Percentiles rank a stretch among this genome's conserved stretches.
These are phyloP conservation scores for Epinotia brunnichana DNA, from an alignment of 2,888 invertebrate genomes.

Conservation along the genomic window DNA sequence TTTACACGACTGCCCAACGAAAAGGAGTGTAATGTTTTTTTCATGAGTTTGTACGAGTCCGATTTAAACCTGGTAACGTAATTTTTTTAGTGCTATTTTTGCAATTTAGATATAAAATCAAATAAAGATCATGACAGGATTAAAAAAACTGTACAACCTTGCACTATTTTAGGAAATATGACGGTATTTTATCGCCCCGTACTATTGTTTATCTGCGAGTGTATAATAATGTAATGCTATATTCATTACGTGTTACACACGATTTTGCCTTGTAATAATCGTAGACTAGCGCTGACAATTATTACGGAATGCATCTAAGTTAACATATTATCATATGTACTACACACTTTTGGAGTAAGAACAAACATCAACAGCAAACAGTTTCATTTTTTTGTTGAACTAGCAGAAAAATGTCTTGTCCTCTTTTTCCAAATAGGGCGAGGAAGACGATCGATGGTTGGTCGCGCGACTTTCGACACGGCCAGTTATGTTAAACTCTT, in stretches of 20 bases:
- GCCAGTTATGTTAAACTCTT: background rate
- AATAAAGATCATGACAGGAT: too few relatives aligned
- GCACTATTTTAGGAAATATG: too few relatives aligned
- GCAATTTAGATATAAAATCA: too few relatives aligned
- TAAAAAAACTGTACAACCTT: too few relatives aligned
- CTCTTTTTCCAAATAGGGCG: background rate
- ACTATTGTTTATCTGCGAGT: too few relatives aligned
- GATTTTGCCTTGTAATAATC: background rate
- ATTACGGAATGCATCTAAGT: slow-evolving; percentile 14
- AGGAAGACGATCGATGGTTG: background rate
- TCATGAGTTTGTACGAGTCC: too few relatives aligned
- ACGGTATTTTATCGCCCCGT: too few relatives aligned
- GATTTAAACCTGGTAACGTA: too few relatives aligned
- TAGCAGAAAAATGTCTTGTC: background rate
- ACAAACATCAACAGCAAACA: background rate
- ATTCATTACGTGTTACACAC: slow-evolving; percentile 4
- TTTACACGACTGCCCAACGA: too few relatives aligned
- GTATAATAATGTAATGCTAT: slow-evolving; percentile 1
- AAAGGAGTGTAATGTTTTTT: too few relatives aligned
- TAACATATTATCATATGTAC: background rate
- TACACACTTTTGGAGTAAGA: too few relatives aligned
- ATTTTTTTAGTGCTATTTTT: too few relatives aligned
- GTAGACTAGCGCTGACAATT: slow-evolving; percentile 7
- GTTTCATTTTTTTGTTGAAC: background rate
- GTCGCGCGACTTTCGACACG: background rate